Conservation (phyloP, 92 coral and sea anemone genomes). For the Actinernus sp. region DNA sequence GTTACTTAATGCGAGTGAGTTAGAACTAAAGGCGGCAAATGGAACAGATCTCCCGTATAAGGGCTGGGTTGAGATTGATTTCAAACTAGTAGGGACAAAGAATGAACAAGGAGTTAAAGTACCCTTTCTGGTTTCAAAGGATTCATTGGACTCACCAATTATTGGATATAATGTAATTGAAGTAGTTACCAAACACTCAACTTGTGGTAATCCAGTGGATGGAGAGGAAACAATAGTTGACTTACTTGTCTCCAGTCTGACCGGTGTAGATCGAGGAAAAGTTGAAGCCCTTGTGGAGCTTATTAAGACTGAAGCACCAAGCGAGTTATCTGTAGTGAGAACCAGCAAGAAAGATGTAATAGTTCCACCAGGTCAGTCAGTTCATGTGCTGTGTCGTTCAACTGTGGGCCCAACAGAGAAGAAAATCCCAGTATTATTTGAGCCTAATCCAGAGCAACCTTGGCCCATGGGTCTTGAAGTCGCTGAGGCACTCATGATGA, state of each 20-base stretch:
- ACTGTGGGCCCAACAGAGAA: constrained; percentile 59
- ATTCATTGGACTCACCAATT: constrained; percentile 46
- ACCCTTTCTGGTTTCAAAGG: constrained; percentile 46
- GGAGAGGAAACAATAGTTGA: constrained; percentile 20
- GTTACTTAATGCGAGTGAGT: constrained; percentile 30
- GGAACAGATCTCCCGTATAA: constrained; percentile 40
- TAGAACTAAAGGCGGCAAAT: constrained; percentile 40
- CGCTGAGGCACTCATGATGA: constrained; percentile 37
- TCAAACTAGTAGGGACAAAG: constrained; percentile 24
- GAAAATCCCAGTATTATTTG: constrained; percentile 67
- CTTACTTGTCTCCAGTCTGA: constrained; percentile 38
- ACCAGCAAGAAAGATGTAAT: constrained; percentile 55
- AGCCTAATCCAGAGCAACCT: constrained; percentile 57
- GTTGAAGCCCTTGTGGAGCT: constrained; percentile 36
- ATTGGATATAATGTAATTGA: constrained; percentile 72
- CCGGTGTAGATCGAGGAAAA: constrained; percentile 17
- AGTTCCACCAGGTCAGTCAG: constrained; percentile 42
- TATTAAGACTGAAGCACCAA: too few species aligned
- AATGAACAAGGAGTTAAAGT: constrained; percentile 9
- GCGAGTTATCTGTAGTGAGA: constrained; percentile 50
- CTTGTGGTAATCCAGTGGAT: constrained; percentile 5
- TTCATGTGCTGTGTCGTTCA: constrained; percentile 29
- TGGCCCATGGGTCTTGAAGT: constrained; percentile 63
- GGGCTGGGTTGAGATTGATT: constrained; percentile 55
- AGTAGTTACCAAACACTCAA: constrained; percentile 49